phyloP scores from a whole-genome alignment of 2,797 vertebrate species.

The Lithobates sylvaticus region DNA sequence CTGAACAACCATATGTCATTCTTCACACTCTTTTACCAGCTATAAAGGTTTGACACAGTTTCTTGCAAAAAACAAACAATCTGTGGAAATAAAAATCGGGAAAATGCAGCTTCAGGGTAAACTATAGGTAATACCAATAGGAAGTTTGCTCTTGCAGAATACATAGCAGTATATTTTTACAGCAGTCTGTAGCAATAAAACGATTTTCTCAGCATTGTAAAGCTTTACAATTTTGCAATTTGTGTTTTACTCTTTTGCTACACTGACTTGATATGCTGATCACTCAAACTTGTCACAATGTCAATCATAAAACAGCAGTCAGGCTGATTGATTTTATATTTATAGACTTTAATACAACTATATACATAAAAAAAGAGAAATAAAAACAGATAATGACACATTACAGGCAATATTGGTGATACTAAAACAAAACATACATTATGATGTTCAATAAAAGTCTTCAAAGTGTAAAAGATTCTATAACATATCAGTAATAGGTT shows the following conservation, averaged over 20 bases:
- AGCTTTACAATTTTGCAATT: neutral
- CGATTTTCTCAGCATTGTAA: neutral
- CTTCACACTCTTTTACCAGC: constrained; percentile 42
- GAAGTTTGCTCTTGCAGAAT: neutral
- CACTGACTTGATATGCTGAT: neutral
- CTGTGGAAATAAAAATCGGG: constrained; percentile 29
- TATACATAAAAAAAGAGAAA: neutral
- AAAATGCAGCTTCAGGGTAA: constrained; percentile 25
- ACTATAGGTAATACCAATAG: constrained; percentile 36
- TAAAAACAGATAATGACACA: neutral
- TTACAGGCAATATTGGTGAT: neutral
- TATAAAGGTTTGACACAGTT: constrained; percentile 25
- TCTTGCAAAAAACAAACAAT: constrained; percentile 24
- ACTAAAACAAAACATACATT: neutral
- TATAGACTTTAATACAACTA: neutral
- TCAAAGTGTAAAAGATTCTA: too few relatives aligned
- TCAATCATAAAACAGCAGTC: constrained; percentile 22
- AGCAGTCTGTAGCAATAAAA: neutral
- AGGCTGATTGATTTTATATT: constrained; percentile 11
- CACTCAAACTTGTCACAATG: constrained; percentile 2
- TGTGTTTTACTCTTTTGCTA: constrained; percentile 20
- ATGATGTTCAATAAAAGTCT: too few relatives aligned
- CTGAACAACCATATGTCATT: constrained; percentile 14
- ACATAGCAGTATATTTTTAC: constrained; percentile 16
- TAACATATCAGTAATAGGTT: too few relatives aligned